Base-by-base conservation (phyloP, 2,797 vertebrate genomes). In the Eulemur mongoz region DNA sequence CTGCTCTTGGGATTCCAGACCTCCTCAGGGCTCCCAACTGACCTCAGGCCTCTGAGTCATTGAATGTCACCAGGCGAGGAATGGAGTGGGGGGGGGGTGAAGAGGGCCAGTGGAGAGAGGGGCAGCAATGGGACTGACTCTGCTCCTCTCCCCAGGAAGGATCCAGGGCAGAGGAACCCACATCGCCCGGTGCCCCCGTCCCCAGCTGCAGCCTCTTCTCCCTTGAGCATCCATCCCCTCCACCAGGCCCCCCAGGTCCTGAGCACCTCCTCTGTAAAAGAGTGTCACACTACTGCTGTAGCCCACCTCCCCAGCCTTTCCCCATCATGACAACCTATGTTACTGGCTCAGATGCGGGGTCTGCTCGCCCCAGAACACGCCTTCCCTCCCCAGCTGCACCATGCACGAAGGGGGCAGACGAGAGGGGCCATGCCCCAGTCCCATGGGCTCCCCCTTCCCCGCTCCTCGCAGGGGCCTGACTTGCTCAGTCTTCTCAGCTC, bases 31-130 rank as follows among this genome's bases (percentile, higher is more conserved):
- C 95, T 96, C 90, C 92, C 89, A 92, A 40, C 35, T 70, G 86
- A 96, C 82, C 95, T 96, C 96, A 97, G 96, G 86, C 83, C 84
- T 95, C 96, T 89, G 92, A 30, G 5, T 95, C 96, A 95, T 6
- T 75, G 88, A 89, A 76, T 82, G 70, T 95, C 95, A 95, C 82
- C 25, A 59, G 78, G 48, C 0, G 0, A 93, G 81, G 85, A 25
- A 32, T 83, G 79, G 73, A 25, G 25, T 57, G 76, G 87, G 25
- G 48, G 61, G 22, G 25, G 57, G 76, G 87, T 22, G 54, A n/a
- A 25, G 52, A 75, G 79, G 75, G 50, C 1, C 38, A 70, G 48
- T 32, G 12, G 43, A 30, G n/a, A 61, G 38, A 38, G 92, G 43
- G 13, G 48, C 5, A 35, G 43, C 27, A 22, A 85, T 50, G 75